These are phyloP conservation scores for Dascillus cervinus DNA, from an alignment of 2,888 invertebrate species.

Conservation along the genomic window DNA sequence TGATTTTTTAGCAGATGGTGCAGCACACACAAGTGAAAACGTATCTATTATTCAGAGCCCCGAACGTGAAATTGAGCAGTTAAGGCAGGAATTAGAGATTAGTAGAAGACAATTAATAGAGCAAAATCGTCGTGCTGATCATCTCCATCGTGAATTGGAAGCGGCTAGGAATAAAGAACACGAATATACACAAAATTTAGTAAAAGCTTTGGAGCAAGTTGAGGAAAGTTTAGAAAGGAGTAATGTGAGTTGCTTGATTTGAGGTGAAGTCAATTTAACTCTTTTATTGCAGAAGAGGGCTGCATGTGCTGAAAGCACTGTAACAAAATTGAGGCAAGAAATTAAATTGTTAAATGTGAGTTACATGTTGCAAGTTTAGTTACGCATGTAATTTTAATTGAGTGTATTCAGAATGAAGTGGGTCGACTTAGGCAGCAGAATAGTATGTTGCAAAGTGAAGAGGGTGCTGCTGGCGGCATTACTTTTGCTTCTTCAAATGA, in stretches of 20 bases:
- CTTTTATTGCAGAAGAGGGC: constrained; percentile 50
- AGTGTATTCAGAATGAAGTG: constrained; percentile 43
- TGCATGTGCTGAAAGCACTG: constrained; percentile 53
- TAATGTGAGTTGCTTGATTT: constrained; percentile 41
- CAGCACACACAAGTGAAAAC: constrained; percentile 37
- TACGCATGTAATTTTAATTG: constrained; percentile 3
- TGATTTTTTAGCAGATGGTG: constrained; percentile 65
- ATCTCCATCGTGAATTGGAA: constrained; percentile 48
- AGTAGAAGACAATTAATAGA: constrained; percentile 47
- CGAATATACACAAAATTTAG: constrained; percentile 47
- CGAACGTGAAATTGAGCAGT: constrained; percentile 41
- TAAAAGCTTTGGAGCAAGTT: constrained; percentile 50
- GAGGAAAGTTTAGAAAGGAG: constrained; percentile 52
- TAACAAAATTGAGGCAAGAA: constrained; percentile 60
- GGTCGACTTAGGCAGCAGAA: constrained; percentile 47
- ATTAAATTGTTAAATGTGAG: constrained; percentile 60
- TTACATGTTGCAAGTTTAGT: background rate
- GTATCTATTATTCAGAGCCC: constrained; percentile 28
- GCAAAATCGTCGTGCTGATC: constrained; percentile 46
- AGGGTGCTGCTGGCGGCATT: constrained; percentile 43
- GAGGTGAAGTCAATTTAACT: background rate
- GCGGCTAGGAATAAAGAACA: constrained; percentile 46
- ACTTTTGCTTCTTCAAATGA: constrained; percentile 28
- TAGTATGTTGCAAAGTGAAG: constrained; percentile 41
- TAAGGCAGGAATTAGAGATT: constrained; percentile 50